Evolutionary conservation across 2,888 invertebrate species (phyloP).

Genomic region (Crematogaster levior): DNA sequence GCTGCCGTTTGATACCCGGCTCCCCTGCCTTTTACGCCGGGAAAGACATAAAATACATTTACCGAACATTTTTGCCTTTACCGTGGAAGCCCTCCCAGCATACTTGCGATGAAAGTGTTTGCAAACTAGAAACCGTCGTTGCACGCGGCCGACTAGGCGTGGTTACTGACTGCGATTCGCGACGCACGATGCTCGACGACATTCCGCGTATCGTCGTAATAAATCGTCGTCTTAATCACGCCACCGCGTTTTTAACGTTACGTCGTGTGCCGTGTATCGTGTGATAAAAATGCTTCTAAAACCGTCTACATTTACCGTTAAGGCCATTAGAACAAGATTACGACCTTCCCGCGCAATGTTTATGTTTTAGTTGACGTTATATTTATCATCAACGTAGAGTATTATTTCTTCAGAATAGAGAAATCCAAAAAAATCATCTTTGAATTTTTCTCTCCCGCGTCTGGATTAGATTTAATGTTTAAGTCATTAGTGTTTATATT

Average conservation of each 20-base stretch:
- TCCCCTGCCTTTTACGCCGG: constrained; percentile 36
- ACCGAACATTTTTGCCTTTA: constrained; percentile 27
- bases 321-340: neutral
- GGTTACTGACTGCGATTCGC: constrained; percentile 37
- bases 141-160: constrained; percentile 32
- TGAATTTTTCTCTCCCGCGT: neutral
- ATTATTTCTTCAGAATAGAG: neutral
- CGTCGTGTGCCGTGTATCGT: neutral
- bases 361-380: neutral
- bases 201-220: constrained; percentile 30
- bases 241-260: constrained; percentile 16
- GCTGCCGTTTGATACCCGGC: constrained; percentile 20
- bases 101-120: constrained; percentile 53
- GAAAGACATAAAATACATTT: constrained; percentile 48
- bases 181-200: constrained; percentile 28
- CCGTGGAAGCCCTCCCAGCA: constrained; percentile 19
- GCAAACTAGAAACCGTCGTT: constrained; percentile 39
- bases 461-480: neutral
- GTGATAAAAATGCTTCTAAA: constrained; percentile 3
- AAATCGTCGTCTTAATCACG: constrained; percentile 44
- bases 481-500: neutral
- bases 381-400: neutral
- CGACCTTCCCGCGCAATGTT: neutral
- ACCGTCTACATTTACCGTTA: neutral
- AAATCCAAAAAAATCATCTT: neutral